Percentiles rank a stretch among this genome's conserved stretches.
Evolutionary conservation across 2,797 vertebrate species (phyloP).

Genomic region (Gymnothorax reevesii): DNA sequence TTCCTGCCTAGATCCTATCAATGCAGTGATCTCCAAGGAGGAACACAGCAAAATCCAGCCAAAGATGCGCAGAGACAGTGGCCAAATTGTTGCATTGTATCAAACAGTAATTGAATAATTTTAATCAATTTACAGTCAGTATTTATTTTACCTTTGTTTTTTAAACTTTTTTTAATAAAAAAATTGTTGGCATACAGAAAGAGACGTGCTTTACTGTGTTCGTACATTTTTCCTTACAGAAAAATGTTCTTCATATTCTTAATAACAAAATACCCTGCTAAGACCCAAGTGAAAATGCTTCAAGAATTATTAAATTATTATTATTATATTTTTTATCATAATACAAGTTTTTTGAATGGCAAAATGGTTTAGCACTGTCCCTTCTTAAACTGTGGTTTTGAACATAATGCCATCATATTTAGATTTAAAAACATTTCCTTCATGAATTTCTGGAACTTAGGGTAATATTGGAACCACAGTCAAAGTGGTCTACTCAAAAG

Average conservation of each 20-base stretch:
- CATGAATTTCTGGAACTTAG: neutral
- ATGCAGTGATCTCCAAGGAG: neutral
- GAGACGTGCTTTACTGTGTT: neutral
- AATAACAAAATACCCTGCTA: neutral
- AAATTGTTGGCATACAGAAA: neutral
- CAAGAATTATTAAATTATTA: neutral
- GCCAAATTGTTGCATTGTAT: neutral
- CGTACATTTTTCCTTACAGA: neutral
- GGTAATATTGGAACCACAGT: neutral
- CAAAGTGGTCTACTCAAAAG: neutral
- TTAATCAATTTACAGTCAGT: neutral
- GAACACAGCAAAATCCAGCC: neutral
- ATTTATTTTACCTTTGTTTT: slow-evolving; percentile 19
- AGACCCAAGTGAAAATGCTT: neutral
- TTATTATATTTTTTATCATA: no score
- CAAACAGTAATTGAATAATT: neutral
- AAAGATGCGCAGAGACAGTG: neutral
- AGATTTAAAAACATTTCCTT: no score
- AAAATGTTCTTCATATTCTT: neutral
- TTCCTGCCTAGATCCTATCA: slow-evolving; percentile 63
- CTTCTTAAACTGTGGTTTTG: neutral
- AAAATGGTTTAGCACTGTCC: no score
- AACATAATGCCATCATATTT: neutral
- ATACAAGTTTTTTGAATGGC: no score
- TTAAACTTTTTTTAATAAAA: neutral